A percentile compares a stretch with the other conserved stretches of the same genome.
These are phyloP conservation scores for Brachyalestes nurse DNA, from an alignment of 2,797 vertebrate genomes.

Conservation along the genomic window DNA sequence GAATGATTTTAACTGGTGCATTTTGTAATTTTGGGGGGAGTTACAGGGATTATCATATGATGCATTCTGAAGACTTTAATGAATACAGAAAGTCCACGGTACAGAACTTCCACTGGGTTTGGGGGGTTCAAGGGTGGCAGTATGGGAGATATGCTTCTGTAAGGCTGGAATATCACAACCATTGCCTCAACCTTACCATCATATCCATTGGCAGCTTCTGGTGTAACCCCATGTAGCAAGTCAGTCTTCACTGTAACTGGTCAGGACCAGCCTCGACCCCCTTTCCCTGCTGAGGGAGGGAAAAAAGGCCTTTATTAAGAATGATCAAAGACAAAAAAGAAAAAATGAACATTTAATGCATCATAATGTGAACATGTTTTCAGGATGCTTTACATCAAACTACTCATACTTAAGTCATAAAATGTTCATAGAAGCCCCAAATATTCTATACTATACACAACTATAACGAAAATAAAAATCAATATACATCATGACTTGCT, in stretches of 20 bases:
- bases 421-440: background rate
- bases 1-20: constrained; percentile 44
- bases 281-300: constrained; percentile 94
- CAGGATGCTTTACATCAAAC: background rate
- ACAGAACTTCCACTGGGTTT: constrained; percentile 49
- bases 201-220: constrained; percentile 98
- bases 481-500: too few species aligned
- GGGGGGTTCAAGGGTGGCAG: constrained; percentile 53
- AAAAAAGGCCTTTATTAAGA: constrained; percentile 73
- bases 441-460: background rate
- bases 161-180: constrained; percentile 98
- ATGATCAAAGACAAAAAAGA: background rate
- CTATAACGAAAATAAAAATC: too few species aligned
- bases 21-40: constrained; percentile 42
- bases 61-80: constrained; percentile 33
- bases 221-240: constrained; percentile 99
- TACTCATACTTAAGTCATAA: background rate
- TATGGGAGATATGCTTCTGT: constrained; percentile 84
- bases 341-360: background rate
- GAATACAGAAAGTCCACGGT: constrained; percentile 51
- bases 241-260: constrained; percentile 99
- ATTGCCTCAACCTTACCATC: constrained; percentile 90
- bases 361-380: background rate
- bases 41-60: constrained; percentile 26
- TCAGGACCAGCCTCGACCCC: constrained; percentile 99